These are phyloP conservation scores for Crocuta crocuta DNA, from an alignment of 2,113 vertebrate genomes.

Conservation along the genomic window DNA sequence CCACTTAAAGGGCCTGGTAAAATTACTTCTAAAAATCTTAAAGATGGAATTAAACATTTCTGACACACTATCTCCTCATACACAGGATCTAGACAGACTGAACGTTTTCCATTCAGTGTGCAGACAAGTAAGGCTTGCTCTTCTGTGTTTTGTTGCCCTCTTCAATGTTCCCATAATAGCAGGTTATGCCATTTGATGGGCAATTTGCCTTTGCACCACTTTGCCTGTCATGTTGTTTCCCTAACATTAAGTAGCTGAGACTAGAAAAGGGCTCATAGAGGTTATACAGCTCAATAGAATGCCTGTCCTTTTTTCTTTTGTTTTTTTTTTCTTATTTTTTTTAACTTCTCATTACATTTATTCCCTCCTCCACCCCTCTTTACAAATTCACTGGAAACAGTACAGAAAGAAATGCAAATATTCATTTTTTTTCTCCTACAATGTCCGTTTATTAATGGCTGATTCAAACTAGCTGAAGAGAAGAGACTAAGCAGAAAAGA, in stretches of 20 bases:
- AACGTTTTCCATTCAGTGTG: constrained; percentile 43
- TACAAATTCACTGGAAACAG: background rate
- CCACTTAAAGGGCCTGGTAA: background rate
- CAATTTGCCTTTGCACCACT: constrained; percentile 50
- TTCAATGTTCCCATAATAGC: constrained; percentile 65
- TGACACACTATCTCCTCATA: constrained; percentile 12
- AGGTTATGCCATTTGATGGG: constrained; percentile 51
- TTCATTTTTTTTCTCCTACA: constrained; percentile 84
- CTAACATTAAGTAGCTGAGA: background rate
- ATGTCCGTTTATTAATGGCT: background rate
- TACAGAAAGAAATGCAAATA: constrained; percentile 34
- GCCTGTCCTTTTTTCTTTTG: background rate
- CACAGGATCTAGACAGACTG: background rate
- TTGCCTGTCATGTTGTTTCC: background rate
- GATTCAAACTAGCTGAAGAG: constrained; percentile 21
- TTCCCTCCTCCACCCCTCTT: background rate
- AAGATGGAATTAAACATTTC: constrained; percentile 32
- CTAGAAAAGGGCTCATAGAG: constrained; percentile 45
- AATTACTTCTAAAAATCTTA: constrained; percentile 10
- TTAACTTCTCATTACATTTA: constrained; percentile 31
- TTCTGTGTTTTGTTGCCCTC: constrained; percentile 49
- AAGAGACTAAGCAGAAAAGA: constrained; percentile 30
- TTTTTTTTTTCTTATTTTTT: background rate
- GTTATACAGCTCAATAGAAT: background rate
- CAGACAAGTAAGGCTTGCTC: background rate